phyloP scores from a whole-genome alignment of 2,888 invertebrate species.

The Parthenolecanium corni region DNA sequence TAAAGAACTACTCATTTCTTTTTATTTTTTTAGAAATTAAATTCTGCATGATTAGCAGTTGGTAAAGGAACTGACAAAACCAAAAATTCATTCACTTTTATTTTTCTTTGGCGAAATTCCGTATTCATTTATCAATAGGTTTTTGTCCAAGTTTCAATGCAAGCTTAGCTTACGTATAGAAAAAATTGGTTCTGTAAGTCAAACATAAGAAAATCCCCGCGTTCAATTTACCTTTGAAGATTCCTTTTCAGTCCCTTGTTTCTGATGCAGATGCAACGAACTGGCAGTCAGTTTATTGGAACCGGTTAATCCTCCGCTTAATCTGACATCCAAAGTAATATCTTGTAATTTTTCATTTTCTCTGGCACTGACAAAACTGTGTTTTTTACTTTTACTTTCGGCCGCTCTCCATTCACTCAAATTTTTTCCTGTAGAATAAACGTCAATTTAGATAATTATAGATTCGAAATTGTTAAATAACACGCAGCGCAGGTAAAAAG shows the following conservation, averaged over 20 bases:
- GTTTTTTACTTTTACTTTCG: conserved; percentile 80
- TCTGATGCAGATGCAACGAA: conserved; percentile 34
- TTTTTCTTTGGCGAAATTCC: no score
- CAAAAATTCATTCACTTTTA: no score
- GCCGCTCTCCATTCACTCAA: conserved; percentile 74
- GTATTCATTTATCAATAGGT: no score
- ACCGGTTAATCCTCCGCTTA: conserved; percentile 17
- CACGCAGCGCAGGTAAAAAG: not conserved
- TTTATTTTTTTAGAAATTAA: no score
- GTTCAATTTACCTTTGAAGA: conserved; percentile 50
- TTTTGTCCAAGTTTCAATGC: no score
- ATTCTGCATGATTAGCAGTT: no score
- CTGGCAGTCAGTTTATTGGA: conserved; percentile 33
- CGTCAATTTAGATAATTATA: not conserved
- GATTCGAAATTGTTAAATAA: not conserved
- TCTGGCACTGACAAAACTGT: conserved; percentile 71
- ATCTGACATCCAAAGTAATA: conserved; percentile 46
- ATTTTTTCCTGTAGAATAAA: conserved; percentile 42
- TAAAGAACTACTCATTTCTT: no score
- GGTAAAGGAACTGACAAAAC: no score
- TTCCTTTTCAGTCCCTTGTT: conserved; percentile 46
- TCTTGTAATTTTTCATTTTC: conserved; percentile 89
- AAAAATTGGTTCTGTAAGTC: no score
- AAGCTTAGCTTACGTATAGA: no score
- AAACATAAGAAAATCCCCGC: no score